Evolutionary conservation across 2,797 vertebrate genomes (phyloP).

Genomic region (Acanthis flammea): DNA sequence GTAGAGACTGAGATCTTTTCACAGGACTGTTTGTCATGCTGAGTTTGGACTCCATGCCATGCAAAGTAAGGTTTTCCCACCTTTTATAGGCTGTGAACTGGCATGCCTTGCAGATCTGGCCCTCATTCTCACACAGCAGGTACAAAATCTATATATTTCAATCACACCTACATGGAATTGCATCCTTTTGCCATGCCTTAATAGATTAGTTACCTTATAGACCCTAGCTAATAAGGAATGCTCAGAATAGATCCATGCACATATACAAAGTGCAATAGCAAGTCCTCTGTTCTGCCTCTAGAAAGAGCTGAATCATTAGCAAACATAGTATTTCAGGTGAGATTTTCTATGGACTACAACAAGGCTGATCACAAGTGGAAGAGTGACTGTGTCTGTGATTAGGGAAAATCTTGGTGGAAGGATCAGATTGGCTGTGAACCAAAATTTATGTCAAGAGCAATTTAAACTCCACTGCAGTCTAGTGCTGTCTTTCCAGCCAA

Average conservation of each 20-base stretch:
- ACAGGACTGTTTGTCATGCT: rapidly evolving
- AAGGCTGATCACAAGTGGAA: neutral
- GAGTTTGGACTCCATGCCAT: neutral
- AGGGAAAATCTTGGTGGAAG: neutral
- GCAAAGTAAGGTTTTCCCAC: neutral
- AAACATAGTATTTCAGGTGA: neutral
- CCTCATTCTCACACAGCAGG: neutral
- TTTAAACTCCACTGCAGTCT: neutral
- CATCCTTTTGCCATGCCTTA: neutral
- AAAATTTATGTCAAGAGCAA: neutral
- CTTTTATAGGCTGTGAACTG: neutral
- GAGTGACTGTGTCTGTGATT: neutral
- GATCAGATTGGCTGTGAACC: neutral
- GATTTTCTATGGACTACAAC: neutral
- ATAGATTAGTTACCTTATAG: neutral
- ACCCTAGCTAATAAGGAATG: neutral
- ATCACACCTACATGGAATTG: neutral
- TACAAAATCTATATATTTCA: neutral
- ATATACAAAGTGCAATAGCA: neutral
- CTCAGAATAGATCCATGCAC: neutral
- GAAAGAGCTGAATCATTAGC: neutral
- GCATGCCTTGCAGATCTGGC: neutral
- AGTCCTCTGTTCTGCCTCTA: neutral
- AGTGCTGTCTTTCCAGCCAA: neutral
- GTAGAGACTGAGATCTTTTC: neutral